Evolutionary conservation across 2,888 invertebrate species (phyloP).

Genomic region (Epistrophe grossulariae): DNA sequence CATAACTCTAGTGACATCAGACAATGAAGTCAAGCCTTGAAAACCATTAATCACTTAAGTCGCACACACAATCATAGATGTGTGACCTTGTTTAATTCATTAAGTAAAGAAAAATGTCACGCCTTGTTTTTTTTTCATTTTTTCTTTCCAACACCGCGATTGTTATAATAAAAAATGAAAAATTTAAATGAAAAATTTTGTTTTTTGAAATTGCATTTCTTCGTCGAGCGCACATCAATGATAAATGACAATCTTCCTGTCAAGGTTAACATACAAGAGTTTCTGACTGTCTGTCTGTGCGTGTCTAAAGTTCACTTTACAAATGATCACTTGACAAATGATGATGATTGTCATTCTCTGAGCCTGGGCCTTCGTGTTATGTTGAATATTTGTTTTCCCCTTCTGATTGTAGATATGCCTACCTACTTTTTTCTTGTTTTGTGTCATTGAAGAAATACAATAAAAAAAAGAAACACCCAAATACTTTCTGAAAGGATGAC

Average conservation of each 20-base stretch:
- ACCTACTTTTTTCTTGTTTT: not conserved
- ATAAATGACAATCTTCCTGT: slow-evolving; percentile 56
- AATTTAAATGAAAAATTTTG: slow-evolving; percentile 43
- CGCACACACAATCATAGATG: slow-evolving; percentile 30
- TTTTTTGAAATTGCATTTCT: slow-evolving; percentile 55
- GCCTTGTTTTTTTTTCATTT: slow-evolving; percentile 17
- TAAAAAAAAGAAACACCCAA: slow-evolving; percentile 1
- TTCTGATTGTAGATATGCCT: slow-evolving; percentile 14
- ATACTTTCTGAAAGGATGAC: slow-evolving; percentile 30
- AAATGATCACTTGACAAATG: slow-evolving; percentile 70
- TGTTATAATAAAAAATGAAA: slow-evolving; percentile 6
- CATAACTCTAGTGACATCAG: slow-evolving; percentile 13
- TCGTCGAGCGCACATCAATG: slow-evolving; percentile 40
- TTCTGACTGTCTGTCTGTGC: slow-evolving; percentile 35
- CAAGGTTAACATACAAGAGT: slow-evolving; percentile 52
- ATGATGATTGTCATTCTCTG: slow-evolving; percentile 57
- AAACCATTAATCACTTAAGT: slow-evolving; percentile 44
- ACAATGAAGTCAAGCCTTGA: slow-evolving; percentile 18
- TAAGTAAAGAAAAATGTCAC: slow-evolving; percentile 38
- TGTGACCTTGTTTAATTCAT: slow-evolving; percentile 50
- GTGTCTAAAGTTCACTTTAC: slow-evolving; percentile 49
- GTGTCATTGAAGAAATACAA: slow-evolving; percentile 24
- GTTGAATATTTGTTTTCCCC: slow-evolving; percentile 7
- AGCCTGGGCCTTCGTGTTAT: slow-evolving; percentile 31
- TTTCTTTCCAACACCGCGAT: not conserved